Evolutionary conservation across 2,113 vertebrate species (phyloP), one percentile per base, ranked within the genome.

Genomic region (Osmerus eperlanus): DNA sequence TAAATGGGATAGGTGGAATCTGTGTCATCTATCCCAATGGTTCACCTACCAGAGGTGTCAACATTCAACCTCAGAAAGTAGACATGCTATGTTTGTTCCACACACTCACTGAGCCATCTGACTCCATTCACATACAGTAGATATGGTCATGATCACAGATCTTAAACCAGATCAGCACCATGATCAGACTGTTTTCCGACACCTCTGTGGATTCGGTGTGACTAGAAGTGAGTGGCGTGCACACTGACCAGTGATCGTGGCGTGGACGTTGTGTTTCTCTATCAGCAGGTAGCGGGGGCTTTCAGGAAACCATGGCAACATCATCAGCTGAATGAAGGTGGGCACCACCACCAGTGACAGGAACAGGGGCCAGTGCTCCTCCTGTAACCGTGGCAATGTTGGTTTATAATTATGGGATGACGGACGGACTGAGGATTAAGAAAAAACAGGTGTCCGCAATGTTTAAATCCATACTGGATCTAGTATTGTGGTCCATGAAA

Each of bases 231-330:
- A 18, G 15, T 56, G 54, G 54, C n/a, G 58, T 60, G 41, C 2
- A 51, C 13, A 77, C 91, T 90, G 32, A 97, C 95, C 95, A 78
- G 89, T 89, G n/a, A 94, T 93, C 28, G 95, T 93, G 52, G 91
- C 91, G 0, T 87, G 90, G 76, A 95, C 0, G 0, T 97, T 91
- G 0, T 92, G 90, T 80, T 92, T 96, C 83, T 97, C 95, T 60
- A 96, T 96, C 71, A 97, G 90, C 76, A 97, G 89, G 85, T 96
- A 96, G 4, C 95, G 90, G 0, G 95, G 95, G 72, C 95, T 97
- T 86, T 97, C 95, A 0, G 95, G 95, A 82, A 96, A 97, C 92
- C 94, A 96, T 59, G 91, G 94, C 80, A 97, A 90, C 76, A 95
- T 76, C 78, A 94, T 76, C 65, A 96, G 79, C 84, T 97, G 95